A percentile compares a stretch with the other conserved stretches of the same genome.
Evolutionary conservation across 2,113 vertebrate species (phyloP).

Genomic region (Turnix velox): DNA sequence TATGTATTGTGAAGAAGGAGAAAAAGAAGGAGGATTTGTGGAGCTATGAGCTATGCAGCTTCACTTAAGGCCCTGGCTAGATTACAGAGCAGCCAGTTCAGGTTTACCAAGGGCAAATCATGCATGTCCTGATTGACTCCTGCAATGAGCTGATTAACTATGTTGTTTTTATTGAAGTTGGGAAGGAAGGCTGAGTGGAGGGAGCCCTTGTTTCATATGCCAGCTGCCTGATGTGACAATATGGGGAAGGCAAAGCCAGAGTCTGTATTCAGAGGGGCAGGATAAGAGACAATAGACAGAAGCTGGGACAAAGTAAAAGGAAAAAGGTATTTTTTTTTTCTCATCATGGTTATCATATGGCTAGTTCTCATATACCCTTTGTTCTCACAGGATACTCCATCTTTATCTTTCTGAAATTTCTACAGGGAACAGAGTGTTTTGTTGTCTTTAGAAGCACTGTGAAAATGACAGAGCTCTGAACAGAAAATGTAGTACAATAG

Average conservation of each 20-base stretch:
- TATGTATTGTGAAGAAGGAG: not conserved
- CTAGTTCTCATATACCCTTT: not conserved
- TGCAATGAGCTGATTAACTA: not conserved
- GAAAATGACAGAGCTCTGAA: not conserved
- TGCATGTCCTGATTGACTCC: not conserved
- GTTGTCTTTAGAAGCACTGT: not conserved
- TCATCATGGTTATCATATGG: accelerated
- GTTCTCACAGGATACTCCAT: not conserved
- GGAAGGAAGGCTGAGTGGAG: not conserved
- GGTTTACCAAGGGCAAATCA: not conserved
- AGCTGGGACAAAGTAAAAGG: not conserved
- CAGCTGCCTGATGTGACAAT: not conserved
- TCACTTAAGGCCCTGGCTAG: not conserved
- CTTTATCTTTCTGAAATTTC: not conserved
- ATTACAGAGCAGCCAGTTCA: not conserved
- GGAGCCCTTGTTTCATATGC: not conserved
- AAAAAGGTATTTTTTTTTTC: not conserved
- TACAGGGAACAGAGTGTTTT: not conserved
- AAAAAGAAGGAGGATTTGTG: not conserved
- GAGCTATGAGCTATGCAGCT: not conserved
- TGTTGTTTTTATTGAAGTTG: not conserved
- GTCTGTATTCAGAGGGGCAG: not conserved
- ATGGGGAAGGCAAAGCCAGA: not conserved
- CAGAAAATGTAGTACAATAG: not conserved
- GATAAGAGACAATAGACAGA: not conserved